phyloP scores from a whole-genome alignment of 2,113 vertebrate genomes.

The Penelope pileata region DNA sequence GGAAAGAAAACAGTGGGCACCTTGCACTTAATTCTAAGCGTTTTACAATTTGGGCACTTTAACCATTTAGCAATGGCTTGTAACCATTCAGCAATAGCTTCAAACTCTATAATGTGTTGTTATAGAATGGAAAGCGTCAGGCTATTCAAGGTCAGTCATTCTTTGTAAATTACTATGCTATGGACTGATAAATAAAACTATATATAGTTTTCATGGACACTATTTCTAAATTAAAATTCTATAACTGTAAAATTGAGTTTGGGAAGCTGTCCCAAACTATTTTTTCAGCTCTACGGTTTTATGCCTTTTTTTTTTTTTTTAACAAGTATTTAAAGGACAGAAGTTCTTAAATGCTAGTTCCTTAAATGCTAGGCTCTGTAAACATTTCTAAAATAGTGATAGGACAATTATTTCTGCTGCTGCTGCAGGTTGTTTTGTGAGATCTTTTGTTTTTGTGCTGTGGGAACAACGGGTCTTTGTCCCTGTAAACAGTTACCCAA shows the following conservation, averaged over 20 bases:
- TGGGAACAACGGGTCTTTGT: slow-evolving; percentile 35
- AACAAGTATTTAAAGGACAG: background rate
- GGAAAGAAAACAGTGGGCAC: background rate
- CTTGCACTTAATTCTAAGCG: background rate
- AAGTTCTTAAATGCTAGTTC: background rate
- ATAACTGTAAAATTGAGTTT: background rate
- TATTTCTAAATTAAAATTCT: background rate
- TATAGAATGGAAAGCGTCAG: background rate
- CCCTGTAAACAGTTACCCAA: slow-evolving; percentile 1
- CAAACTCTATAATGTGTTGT: background rate
- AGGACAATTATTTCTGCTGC: background rate
- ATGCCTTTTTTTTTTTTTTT: background rate
- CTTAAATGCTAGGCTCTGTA: background rate
- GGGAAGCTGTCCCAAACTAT: background rate
- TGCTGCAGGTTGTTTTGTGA: slow-evolving; percentile 17
- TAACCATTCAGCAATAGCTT: background rate
- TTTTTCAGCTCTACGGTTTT: background rate
- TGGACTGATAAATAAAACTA: background rate
- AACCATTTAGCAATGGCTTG: background rate
- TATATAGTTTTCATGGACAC: background rate
- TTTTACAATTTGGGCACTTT: background rate
- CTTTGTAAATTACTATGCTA: background rate
- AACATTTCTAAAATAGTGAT: background rate
- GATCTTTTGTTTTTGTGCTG: background rate
- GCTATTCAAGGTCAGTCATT: background rate